Conservation (phyloP, 2,797 vertebrate species). For the Loriculus beryllinus region DNA sequence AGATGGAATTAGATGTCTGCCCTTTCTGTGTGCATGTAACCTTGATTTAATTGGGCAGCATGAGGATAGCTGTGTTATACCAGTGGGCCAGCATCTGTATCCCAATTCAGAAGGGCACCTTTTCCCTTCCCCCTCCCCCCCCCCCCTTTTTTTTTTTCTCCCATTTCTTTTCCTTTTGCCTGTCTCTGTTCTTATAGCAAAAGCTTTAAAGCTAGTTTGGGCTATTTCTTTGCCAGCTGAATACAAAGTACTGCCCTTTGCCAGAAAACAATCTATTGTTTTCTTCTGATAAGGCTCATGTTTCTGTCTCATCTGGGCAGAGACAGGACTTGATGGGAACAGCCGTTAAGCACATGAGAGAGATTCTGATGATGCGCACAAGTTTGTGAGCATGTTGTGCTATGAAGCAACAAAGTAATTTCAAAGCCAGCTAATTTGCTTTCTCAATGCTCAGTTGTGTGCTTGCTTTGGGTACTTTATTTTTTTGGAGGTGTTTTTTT, state of each 20-base stretch:
- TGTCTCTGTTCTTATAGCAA: background rate
- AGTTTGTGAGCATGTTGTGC: background rate
- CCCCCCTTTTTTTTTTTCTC: no score
- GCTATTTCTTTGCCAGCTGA: background rate
- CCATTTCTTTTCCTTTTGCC: background rate
- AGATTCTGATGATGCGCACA: background rate
- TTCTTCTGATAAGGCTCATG: background rate
- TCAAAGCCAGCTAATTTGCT: background rate
- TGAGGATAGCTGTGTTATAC: background rate
- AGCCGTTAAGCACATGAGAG: background rate
- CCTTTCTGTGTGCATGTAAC: background rate
- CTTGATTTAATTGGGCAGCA: background rate
- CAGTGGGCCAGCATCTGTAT: background rate
- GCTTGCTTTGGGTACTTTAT: background rate
- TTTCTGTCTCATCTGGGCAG: background rate
- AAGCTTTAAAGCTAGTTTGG: background rate
- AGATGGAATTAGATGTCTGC: background rate
- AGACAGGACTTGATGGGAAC: background rate
- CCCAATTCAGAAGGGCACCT: background rate
- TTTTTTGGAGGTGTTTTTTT: no score
- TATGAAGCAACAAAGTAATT: background rate
- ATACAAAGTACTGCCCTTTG: background rate
- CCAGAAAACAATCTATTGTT: background rate
- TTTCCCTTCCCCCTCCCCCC: fast-evolving
- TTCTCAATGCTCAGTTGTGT: background rate